Conservation (phyloP, 2,113 vertebrate genomes). For the Pungitius pungitius region DNA sequence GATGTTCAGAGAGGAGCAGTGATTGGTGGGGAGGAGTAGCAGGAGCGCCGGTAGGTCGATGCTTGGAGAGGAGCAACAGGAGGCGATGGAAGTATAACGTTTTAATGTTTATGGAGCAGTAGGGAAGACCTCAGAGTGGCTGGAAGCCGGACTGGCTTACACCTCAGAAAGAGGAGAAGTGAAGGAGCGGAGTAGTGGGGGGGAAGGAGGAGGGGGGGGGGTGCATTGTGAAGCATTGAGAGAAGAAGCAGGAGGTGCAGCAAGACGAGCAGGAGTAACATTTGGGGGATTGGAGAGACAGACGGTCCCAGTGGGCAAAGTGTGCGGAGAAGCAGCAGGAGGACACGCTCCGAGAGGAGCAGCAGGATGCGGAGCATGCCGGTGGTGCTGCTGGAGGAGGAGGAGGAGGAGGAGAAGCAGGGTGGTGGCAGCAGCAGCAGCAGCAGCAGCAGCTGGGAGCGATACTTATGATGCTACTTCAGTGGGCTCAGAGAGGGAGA, state of each 20-base stretch:
- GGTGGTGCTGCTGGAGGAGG: neutral
- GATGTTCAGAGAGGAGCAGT: neutral
- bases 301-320: neutral
- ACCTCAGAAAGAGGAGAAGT: rapidly evolving
- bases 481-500: constrained; percentile 30
- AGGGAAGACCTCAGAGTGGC: neutral
- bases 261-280: too few species aligned
- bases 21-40: neutral
- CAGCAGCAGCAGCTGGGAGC: constrained; percentile 48
- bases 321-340: neutral
- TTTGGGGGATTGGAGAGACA: neutral
- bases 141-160: neutral
- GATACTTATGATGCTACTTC: constrained; percentile 43
- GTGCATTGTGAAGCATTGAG: neutral
- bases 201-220: neutral
- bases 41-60: neutral
- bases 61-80: neutral
- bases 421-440: constrained; percentile 5
- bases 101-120: neutral
- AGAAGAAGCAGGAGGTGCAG: constrained; percentile 4
- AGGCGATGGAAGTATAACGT: neutral
- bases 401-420: constrained; percentile 23
- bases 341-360: neutral
- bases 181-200: neutral
- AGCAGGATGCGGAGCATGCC: neutral